Conservation (phyloP, 1,140 invertebrate species). For the Pseudoatta argentina region DNA sequence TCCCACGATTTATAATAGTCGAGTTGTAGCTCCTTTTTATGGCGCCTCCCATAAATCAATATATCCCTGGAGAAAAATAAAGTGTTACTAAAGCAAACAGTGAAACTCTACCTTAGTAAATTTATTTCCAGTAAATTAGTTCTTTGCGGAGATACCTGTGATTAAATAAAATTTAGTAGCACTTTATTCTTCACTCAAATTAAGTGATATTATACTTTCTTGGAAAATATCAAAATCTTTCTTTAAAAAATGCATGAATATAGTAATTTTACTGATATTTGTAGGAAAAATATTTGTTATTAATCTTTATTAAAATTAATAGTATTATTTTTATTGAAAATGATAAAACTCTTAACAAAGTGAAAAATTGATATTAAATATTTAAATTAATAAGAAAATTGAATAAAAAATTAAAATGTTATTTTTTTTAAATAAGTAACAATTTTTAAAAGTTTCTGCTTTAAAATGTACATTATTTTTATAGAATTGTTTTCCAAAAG, state of each 20-base stretch:
- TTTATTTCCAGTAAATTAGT: slow-evolving; percentile 34
- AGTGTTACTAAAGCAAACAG: slow-evolving; percentile 56
- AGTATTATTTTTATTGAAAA: background rate
- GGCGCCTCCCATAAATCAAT: slow-evolving; percentile 61
- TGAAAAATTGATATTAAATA: background rate
- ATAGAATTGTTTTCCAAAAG: background rate
- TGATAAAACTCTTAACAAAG: background rate
- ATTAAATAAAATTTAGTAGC: slow-evolving; percentile 46
- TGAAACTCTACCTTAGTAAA: slow-evolving; percentile 30
- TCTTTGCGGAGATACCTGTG: slow-evolving; percentile 2
- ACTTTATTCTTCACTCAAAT: slow-evolving; percentile 26
- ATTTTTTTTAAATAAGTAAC: background rate
- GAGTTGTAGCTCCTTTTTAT: slow-evolving; percentile 32
- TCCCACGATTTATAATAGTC: slow-evolving; percentile 29
- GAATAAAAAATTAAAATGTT: background rate
- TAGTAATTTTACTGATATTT: background rate
- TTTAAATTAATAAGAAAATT: background rate
- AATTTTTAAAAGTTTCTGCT: background rate
- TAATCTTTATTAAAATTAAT: background rate
- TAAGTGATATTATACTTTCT: slow-evolving; percentile 3
- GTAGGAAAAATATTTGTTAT: background rate
- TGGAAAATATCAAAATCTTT: background rate
- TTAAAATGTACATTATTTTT: background rate
- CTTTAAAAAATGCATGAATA: slow-evolving; percentile 3
- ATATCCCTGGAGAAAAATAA: slow-evolving; percentile 14